Conservation (phyloP, 1,140 invertebrate species). For the Luehdorfia chinensis region DNA sequence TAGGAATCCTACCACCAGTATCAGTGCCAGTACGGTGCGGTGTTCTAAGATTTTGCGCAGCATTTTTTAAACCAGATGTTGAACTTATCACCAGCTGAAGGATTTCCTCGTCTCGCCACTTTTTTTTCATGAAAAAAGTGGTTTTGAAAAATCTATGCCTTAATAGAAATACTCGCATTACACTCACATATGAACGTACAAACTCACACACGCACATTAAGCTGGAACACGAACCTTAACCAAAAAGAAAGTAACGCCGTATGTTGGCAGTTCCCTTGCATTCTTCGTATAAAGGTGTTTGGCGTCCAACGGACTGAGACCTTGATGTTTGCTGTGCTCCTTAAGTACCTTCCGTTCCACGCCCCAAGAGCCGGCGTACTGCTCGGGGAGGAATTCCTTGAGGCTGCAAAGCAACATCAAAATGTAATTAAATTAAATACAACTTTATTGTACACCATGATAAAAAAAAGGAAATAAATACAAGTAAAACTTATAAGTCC, state of each 20-base stretch:
- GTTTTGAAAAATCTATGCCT: no score
- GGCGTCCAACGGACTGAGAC: slow-evolving; percentile 92
- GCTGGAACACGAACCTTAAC: slow-evolving; percentile 89
- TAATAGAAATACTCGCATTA: no score
- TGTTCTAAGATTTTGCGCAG: no score
- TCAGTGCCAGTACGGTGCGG: no score
- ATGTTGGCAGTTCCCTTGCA: slow-evolving; percentile 95
- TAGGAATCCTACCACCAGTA: no score
- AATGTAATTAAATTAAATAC: not conserved
- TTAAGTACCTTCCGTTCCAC: slow-evolving; percentile 97
- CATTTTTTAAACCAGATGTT: no score
- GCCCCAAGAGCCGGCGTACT: slow-evolving; percentile 94
- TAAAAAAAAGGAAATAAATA: not conserved
- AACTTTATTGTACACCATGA: no score
- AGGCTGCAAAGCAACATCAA: slow-evolving; percentile 77
- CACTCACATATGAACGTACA: no score
- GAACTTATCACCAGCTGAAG: no score
- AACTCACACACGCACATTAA: no score
- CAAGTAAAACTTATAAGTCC: not conserved
- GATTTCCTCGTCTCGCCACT: no score
- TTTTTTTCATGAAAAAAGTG: no score
- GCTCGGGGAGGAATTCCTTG: slow-evolving; percentile 96
- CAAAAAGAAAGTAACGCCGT: slow-evolving; percentile 99
- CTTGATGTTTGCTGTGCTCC: slow-evolving; percentile 89
- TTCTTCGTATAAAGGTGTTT: slow-evolving; percentile 98